Evolutionary conservation across 2,113 vertebrate species (phyloP).

Genomic region (Puntigrus tetrazona): DNA sequence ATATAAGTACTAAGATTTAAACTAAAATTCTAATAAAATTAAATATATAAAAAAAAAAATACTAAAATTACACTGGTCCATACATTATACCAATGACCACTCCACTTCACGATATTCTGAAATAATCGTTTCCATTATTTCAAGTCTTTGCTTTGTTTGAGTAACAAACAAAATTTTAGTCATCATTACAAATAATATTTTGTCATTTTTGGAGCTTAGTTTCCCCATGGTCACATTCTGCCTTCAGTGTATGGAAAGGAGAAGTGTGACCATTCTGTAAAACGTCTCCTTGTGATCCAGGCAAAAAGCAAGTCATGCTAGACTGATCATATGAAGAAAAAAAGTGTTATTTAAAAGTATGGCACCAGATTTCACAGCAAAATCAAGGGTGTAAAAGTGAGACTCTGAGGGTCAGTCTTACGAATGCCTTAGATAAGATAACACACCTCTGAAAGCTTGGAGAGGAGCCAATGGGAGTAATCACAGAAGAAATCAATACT

Average conservation of each 20-base stretch:
- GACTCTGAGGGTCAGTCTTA: neutral
- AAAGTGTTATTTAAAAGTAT: neutral
- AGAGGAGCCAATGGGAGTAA: constrained; percentile 20
- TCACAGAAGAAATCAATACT: constrained; percentile 29
- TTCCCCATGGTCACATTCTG: neutral
- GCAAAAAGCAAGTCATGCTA: neutral
- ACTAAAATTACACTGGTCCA: neutral
- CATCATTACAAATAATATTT: neutral
- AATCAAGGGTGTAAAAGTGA: constrained; percentile 1
- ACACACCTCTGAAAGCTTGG: constrained; percentile 10
- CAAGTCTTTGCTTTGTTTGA: neutral
- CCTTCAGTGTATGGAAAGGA: neutral
- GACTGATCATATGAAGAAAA: neutral
- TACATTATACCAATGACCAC: no score
- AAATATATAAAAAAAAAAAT: neutral
- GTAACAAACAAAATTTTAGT: neutral
- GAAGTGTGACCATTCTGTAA: neutral
- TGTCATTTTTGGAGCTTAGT: neutral
- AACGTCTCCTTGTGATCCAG: neutral
- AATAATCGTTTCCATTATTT: neutral
- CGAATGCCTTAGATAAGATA: constrained; percentile 15
- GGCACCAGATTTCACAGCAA: neutral
- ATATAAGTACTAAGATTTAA: neutral
- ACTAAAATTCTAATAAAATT: neutral
- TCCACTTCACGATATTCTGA: no score